Base-by-base conservation (phyloP, 2,113 vertebrate genomes). In the Triplophysa tibetana region DNA sequence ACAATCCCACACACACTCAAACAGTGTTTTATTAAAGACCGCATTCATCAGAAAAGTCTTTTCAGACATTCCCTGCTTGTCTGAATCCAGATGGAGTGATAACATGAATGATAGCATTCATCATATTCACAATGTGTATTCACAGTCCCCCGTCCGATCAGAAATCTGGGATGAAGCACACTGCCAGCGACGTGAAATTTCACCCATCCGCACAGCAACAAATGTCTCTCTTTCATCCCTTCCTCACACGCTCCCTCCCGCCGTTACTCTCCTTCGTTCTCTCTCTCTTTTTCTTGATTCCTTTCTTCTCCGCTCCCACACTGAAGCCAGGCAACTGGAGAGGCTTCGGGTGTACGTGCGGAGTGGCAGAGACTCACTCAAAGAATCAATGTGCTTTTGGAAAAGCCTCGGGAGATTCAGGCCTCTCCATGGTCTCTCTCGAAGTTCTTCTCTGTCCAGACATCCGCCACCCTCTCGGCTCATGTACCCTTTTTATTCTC, bases 271-370 rank as follows among this genome's bases (percentile, higher is more conserved):
- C 73, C 26, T 41, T 56, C 78, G 65, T 23, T 33, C 78, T 64
- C 33, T 70, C 33, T 38, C 33, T 38, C 58, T 52, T 69, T 69
- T 61, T 73, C 65, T 70, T 72, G 6, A 72, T 81, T 72, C 41
- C 24, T 75, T 75, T 77, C 74, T 82, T 80, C 56, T 73, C 77
- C 64, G 87, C 82, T 84, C 82, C 77, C 63, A 4, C 69, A 60
- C 82, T 83, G 73, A 80, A 79, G 75, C 86, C 77, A 58, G 87
- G 86, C 72, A 66, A 79, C 78, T 77, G 74, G 76, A 74, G 67
- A 75, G 82, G 69, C 74, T 68, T 41, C 29, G 54, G 83, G 86
- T 24, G 83, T 92, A 92, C 90, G 89, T 93, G 92, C 91, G 83
- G 81, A 90, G 88, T 82, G 76, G 86, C 87, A 88, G 88, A 81